These are phyloP conservation scores for Dolichoris vasculosae DNA, from an alignment of 1,140 invertebrate genomes.

Conservation along the genomic window DNA sequence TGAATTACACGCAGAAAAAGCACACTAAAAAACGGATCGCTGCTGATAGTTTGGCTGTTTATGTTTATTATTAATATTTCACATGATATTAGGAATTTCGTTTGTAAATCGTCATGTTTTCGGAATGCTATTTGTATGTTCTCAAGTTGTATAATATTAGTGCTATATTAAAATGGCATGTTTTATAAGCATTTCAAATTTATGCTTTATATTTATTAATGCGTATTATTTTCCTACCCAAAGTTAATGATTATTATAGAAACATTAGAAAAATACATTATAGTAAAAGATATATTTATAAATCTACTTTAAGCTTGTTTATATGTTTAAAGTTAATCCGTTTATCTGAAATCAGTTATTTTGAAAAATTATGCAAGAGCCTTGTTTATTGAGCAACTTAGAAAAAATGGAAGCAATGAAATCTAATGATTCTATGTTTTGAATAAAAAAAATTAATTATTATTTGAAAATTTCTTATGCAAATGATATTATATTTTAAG, in stretches of 20 bases:
- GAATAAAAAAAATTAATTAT: not conserved
- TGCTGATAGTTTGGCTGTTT: constrained; percentile 50
- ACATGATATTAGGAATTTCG: constrained; percentile 59
- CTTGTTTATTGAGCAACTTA: too few species aligned
- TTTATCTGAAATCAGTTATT: too few species aligned
- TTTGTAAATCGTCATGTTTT: constrained; percentile 67
- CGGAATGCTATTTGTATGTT: constrained; percentile 66
- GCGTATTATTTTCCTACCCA: not conserved
- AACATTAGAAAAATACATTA: not conserved
- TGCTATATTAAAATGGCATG: constrained; percentile 68
- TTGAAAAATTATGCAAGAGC: too few species aligned
- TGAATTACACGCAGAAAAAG: constrained; percentile 50
- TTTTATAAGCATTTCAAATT: constrained; percentile 69
- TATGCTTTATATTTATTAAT: constrained; percentile 14
- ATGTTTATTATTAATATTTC: constrained; percentile 52
- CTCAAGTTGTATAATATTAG: constrained; percentile 70
- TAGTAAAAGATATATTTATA: not conserved
- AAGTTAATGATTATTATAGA: not conserved
- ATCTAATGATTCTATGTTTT: not conserved
- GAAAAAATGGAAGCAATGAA: too few species aligned
- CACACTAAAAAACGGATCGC: constrained; percentile 31
- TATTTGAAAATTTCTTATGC: not conserved
- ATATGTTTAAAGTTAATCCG: too few species aligned
- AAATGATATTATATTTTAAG: too few species aligned
- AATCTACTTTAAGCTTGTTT: not conserved